Evolutionary conservation across 2,888 invertebrate genomes (phyloP), one percentile per base, ranked within the genome.

Genomic region (Thereva unica): DNA sequence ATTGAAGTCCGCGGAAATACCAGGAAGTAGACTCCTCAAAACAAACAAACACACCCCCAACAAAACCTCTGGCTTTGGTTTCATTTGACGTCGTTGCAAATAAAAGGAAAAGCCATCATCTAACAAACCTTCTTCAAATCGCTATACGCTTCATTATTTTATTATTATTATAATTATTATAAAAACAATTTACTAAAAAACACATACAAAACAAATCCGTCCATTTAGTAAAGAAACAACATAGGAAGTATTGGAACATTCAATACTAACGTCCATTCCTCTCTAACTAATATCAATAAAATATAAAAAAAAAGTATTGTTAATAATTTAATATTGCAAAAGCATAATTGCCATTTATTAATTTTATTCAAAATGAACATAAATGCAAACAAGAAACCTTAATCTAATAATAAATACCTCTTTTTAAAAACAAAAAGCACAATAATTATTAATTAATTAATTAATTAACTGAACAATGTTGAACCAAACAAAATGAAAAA

Each of bases 1-100:
- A 86, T 87, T 67, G 86, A 87, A 80, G 85, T 87, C 68, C 83
- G 86, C 72, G 84, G 73, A 35, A 75, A 75, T 59, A 72, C 71
- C 68, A 68, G 70, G 61, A 70, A 69, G 40, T 70, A 67, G 55
- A 54, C 52, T 53, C 49, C 4, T 23, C 23, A 47, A 40, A 5
- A 9, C 10, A 57, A 8, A 37, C n/a, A 34, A 57, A 54, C 35
- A 8, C 12, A 10, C 23, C 9, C 38, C 12, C 59, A 38, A 49
- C 1, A 23, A 23, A 23, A 23, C 23, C 61, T 52, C 64, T 57
- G 78, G 78, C 79, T 79, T 79, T 78, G 75, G 74, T 78, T 80
- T 79, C 76, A 78, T 80, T 80, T 80, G 80, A 78, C 78, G 67
- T 67, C 71, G 78, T 68, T 73, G 76, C 80, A 80, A 80, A 80